These are phyloP conservation scores for Helicoverpa assulta DNA, from an alignment of 2,888 invertebrate species.

Conservation along the genomic window DNA sequence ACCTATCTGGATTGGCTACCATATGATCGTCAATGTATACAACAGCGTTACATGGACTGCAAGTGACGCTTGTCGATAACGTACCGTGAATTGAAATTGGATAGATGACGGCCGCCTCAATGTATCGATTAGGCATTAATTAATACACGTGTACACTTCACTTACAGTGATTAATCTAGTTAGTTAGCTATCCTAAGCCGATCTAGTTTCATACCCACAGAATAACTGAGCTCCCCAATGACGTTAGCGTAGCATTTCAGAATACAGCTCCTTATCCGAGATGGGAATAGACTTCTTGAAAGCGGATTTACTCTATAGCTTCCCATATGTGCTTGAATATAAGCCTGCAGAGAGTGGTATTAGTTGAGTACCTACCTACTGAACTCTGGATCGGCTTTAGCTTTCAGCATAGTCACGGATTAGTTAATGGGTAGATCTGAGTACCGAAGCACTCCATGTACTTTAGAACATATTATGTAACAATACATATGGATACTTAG, in stretches of 20 bases:
- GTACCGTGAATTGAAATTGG: too few species aligned
- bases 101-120: too few species aligned
- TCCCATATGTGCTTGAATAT: background rate
- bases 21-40: too few species aligned
- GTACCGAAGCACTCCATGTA: background rate
- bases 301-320: background rate
- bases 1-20: too few species aligned
- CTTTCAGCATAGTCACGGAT: background rate
- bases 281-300: background rate
- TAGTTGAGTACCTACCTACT: background rate
- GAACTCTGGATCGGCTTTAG: background rate
- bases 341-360: background rate
- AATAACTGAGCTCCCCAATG: background rate
- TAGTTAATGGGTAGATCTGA: background rate
- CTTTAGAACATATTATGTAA: background rate
- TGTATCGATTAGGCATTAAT: too few species aligned
- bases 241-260: background rate
- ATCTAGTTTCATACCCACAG: too few species aligned
- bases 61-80: too few species aligned
- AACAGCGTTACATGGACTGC: too few species aligned
- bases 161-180: too few species aligned
- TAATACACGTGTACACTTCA: too few species aligned
- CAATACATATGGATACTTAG: background rate
- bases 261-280: background rate
- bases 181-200: too few species aligned